A percentile compares a stretch with the other conserved stretches of the same genome.
Evolutionary conservation across 2,113 vertebrate species (phyloP).

Genomic region (Pimephales promelas): DNA sequence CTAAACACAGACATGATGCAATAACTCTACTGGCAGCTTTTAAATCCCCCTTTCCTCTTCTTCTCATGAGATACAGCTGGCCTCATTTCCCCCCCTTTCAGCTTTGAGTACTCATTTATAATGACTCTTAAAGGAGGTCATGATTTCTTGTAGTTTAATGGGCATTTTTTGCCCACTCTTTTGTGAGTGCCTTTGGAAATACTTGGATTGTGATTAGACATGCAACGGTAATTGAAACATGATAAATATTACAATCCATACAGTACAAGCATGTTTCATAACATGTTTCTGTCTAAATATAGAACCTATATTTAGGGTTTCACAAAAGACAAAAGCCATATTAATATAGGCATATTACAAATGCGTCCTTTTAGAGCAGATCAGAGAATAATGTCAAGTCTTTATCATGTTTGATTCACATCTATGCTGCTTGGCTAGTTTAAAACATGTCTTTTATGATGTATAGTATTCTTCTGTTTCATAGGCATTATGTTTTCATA

Average conservation of each 20-base stretch:
- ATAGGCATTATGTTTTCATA: not conserved
- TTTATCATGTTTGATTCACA: not conserved
- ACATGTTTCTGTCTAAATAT: not conserved
- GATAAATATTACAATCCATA: not conserved
- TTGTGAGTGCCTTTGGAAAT: not conserved
- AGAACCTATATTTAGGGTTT: not conserved
- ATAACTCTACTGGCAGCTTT: slow-evolving; percentile 38
- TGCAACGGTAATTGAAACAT: slow-evolving; percentile 22
- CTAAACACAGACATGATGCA: slow-evolving; percentile 58
- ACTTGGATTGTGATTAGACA: slow-evolving; percentile 20
- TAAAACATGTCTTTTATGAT: not conserved
- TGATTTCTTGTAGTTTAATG: slow-evolving; percentile 39
- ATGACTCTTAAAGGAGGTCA: slow-evolving; percentile 29
- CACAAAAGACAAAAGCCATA: not conserved
- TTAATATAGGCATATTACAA: not conserved
- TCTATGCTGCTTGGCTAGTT: not conserved
- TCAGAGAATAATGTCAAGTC: slow-evolving; percentile 1
- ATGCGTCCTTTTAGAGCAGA: not conserved
- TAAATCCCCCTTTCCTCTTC: slow-evolving; percentile 44
- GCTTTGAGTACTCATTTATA: slow-evolving; percentile 37
- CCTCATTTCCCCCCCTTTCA: slow-evolving; percentile 34
- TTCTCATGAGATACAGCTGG: slow-evolving; percentile 49
- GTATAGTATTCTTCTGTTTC: not conserved
- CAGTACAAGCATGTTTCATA: not conserved
- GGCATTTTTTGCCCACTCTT: slow-evolving; percentile 9